phyloP scores from a whole-genome alignment of 2,113 vertebrate species.

The Geococcyx californianus region DNA sequence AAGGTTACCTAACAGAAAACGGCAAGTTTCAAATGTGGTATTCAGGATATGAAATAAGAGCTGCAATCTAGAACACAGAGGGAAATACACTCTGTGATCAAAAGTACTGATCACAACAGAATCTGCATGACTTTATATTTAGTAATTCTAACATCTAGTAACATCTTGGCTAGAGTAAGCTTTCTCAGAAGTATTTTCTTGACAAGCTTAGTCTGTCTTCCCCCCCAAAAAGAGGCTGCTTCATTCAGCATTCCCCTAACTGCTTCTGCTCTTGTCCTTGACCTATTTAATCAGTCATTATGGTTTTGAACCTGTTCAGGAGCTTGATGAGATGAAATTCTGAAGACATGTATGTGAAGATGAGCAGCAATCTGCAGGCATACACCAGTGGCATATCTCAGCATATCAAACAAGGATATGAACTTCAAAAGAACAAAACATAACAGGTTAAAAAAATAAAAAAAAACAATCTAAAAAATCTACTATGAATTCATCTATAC shows the following conservation, averaged over 20 bases:
- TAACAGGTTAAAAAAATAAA: constrained; percentile 42
- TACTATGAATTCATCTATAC: neutral
- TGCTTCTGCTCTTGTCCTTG: constrained; percentile 84
- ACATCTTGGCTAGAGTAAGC: neutral
- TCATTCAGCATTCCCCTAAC: constrained; percentile 71
- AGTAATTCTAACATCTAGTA: constrained; percentile 38
- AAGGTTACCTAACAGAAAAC: neutral
- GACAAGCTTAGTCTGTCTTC: constrained; percentile 59
- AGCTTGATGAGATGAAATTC: constrained; percentile 84
- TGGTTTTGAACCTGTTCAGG: constrained; percentile 82
- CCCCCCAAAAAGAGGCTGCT: constrained; percentile 68
- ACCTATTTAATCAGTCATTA: constrained; percentile 88
- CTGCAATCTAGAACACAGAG: neutral
- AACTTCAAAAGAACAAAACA: constrained; percentile 79
- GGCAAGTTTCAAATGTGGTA: neutral
- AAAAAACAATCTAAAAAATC: too few species aligned
- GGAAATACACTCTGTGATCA: neutral
- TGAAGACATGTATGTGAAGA: constrained; percentile 93
- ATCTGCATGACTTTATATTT: constrained; percentile 10
- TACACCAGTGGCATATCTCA: constrained; percentile 88
- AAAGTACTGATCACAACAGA: neutral
- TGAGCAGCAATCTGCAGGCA: constrained; percentile 95
- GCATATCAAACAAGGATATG: constrained; percentile 88
- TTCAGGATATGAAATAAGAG: neutral
- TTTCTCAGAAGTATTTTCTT: neutral